These are phyloP conservation scores for Sycophaga agraensis DNA, from an alignment of 1,140 invertebrate genomes.

Conservation along the genomic window DNA sequence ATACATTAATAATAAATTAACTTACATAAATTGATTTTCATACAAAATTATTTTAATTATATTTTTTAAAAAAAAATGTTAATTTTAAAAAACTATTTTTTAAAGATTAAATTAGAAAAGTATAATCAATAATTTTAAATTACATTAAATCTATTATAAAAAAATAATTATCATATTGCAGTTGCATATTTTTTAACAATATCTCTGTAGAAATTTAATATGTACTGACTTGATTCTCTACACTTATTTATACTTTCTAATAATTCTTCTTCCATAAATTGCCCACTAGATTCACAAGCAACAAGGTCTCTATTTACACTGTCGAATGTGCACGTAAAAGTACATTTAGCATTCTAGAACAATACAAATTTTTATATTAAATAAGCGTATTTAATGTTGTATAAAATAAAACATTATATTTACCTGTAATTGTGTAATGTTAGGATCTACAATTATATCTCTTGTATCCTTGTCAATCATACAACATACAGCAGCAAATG, in stretches of 20 bases:
- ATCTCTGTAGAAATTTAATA: conserved; percentile 74
- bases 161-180: conserved; percentile 45
- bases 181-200: conserved; percentile 62
- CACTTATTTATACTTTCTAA: conserved; percentile 66
- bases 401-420: conserved; percentile 19
- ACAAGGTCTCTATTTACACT: conserved; percentile 66
- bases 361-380: neutral
- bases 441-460: conserved; percentile 70
- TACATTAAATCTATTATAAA: neutral
- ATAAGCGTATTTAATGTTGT: neutral
- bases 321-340: conserved; percentile 72
- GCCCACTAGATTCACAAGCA: conserved; percentile 67
- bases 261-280: conserved; percentile 67
- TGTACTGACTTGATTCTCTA: conserved; percentile 63
- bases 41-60: no score
- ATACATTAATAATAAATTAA: neutral
- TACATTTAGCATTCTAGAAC: conserved; percentile 55
- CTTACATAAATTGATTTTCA: neutral
- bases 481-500: conserved; percentile 76
- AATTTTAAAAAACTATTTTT: no score
- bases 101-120: no score
- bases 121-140: neutral
- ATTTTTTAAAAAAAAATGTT: no score
- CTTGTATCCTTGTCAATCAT: conserved; percentile 65
- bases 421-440: conserved; percentile 57